These are phyloP conservation scores for Habropoda laboriosa DNA, from an alignment of 1,140 invertebrate genomes.

Conservation along the genomic window DNA sequence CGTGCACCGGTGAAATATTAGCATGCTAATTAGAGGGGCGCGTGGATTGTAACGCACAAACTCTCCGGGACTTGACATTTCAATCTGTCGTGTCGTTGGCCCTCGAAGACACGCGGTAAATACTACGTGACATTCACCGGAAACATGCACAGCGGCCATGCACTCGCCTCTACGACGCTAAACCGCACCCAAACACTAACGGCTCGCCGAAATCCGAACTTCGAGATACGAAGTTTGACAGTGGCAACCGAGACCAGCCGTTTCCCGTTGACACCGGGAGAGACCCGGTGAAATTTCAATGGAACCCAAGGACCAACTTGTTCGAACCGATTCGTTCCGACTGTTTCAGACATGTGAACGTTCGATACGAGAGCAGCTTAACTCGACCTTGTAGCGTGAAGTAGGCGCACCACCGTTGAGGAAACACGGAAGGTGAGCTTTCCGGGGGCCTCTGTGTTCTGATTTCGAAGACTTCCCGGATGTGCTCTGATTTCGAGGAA, in stretches of 20 bases:
- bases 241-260: not conserved
- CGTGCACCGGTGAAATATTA: constrained; percentile 6
- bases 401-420: not conserved
- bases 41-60: constrained; percentile 1
- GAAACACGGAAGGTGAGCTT: not conserved
- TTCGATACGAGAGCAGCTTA: not conserved
- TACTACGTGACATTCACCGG: not conserved
- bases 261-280: constrained; percentile 31
- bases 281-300: not conserved
- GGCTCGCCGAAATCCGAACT: constrained; percentile 1
- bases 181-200: too few relatives aligned
- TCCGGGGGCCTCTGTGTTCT: not conserved
- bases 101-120: not conserved
- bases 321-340: not conserved
- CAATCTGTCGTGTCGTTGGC: not conserved
- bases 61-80: constrained; percentile 22
- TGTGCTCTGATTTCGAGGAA: too few relatives aligned
- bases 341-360: too few relatives aligned
- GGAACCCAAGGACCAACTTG: not conserved
- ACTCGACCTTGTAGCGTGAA: not conserved
- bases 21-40: constrained; percentile 18
- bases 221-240: constrained; percentile 2
- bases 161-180: not conserved
- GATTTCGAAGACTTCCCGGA: too few relatives aligned
- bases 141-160: constrained; percentile 7